phyloP scores from a whole-genome alignment of 2,888 invertebrate genomes.

The Callyntrura guangdongensis region DNA sequence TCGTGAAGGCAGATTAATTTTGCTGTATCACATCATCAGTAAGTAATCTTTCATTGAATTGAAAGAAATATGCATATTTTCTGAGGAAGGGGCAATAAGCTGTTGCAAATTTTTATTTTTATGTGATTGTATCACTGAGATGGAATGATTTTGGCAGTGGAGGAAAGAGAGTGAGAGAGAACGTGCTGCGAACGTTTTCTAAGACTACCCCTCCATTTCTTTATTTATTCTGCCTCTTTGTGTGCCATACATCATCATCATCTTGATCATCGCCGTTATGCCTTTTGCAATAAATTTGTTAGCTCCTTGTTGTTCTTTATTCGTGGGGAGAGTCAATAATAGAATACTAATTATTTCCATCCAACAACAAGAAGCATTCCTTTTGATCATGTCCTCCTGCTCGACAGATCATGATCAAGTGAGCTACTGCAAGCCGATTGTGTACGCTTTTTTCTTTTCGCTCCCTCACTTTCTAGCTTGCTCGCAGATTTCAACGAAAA shows the following conservation, averaged over 20 bases:
- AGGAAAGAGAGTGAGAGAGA: neutral
- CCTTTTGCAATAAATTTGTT: slow-evolving; percentile 60
- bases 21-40: slow-evolving; percentile 9
- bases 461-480: slow-evolving; percentile 6
- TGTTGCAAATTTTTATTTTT: slow-evolving; percentile 19
- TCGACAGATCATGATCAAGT: slow-evolving; percentile 33
- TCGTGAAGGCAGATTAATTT: neutral
- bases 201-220: neutral
- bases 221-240: neutral
- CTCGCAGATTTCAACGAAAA: slow-evolving; percentile 39
- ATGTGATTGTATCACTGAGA: slow-evolving; percentile 37
- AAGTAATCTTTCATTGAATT: slow-evolving; percentile 45
- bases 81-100: neutral
- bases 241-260: slow-evolving; percentile 52
- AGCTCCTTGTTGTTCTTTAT: slow-evolving; percentile 38
- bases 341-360: slow-evolving; percentile 75
- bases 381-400: slow-evolving; percentile 52
- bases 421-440: neutral
- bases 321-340: slow-evolving; percentile 64
- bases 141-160: slow-evolving; percentile 40
- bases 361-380: slow-evolving; percentile 59
- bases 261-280: slow-evolving; percentile 44
- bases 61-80: slow-evolving; percentile 13
- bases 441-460: neutral
- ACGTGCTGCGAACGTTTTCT: neutral